Evolutionary conservation across 2,888 invertebrate species (phyloP).

Genomic region (Spatulosminthurus flaviceps): DNA sequence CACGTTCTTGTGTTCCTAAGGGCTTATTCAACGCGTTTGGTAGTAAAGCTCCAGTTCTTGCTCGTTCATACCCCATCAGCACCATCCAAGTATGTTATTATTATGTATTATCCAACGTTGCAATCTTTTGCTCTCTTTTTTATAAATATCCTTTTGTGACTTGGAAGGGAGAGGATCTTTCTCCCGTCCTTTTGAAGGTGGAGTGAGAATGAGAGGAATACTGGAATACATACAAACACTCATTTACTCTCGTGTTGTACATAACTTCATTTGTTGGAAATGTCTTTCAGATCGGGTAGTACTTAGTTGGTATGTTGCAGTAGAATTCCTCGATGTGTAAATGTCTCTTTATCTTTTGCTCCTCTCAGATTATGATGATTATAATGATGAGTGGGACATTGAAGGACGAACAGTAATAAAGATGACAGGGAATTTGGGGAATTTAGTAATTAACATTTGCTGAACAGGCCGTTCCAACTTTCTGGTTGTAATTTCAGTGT

Average conservation of each 20-base stretch:
- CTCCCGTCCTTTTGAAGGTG: background rate
- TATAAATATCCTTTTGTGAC: conserved; percentile 15
- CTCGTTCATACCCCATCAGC: conserved; percentile 7
- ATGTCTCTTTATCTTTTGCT: too few species aligned
- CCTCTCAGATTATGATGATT: too few species aligned
- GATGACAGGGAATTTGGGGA: background rate
- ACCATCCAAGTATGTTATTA: conserved; percentile 4
- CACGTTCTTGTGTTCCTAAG: background rate
- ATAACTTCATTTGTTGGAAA: too few species aligned
- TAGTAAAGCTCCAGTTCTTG: background rate
- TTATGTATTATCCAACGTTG: conserved; percentile 5
- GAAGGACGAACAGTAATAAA: background rate
- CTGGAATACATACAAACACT: too few species aligned
- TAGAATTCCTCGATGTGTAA: too few species aligned
- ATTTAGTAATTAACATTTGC: background rate
- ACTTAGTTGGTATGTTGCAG: too few species aligned
- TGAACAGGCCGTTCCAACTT: background rate
- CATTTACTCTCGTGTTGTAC: too few species aligned
- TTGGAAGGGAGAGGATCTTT: background rate
- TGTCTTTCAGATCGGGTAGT: too few species aligned
- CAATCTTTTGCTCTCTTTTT: conserved; percentile 21
- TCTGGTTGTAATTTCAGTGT: background rate
- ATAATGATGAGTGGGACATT: too few species aligned
- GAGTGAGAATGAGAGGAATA: too few species aligned
- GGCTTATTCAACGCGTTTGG: too few species aligned